Conservation (phyloP, 2,888 invertebrate species). For the Artemia sp. region DNA sequence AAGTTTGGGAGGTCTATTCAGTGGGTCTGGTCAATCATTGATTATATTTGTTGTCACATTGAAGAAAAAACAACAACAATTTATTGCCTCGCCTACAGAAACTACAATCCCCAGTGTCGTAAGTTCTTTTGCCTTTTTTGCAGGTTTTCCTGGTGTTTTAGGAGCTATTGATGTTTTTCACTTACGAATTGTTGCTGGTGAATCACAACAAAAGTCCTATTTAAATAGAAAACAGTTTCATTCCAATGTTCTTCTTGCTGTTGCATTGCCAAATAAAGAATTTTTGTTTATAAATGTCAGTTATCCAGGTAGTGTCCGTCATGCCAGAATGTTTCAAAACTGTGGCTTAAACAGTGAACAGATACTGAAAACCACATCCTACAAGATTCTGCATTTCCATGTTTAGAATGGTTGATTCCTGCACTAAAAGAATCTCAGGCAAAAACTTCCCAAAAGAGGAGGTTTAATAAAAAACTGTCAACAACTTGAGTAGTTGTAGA, state of each 20-base stretch:
- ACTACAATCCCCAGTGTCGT: too few species aligned
- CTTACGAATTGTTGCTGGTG: not conserved
- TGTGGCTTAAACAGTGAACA: not conserved
- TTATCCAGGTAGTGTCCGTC: not conserved
- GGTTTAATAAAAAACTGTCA: not conserved
- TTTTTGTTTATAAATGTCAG: not conserved
- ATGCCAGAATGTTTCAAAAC: not conserved
- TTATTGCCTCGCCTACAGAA: too few species aligned
- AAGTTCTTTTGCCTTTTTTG: too few species aligned
- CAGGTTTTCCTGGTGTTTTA: not conserved
- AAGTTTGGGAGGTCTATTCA: too few species aligned
- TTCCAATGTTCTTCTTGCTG: not conserved
- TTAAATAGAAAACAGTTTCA: not conserved
- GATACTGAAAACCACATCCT: not conserved
- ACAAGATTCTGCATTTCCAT: not conserved
- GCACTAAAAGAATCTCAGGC: not conserved
- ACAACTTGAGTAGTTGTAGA: not conserved
- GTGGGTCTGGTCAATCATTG: too few species aligned
- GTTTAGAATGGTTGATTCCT: not conserved
- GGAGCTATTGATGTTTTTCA: not conserved
- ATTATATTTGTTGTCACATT: too few species aligned
- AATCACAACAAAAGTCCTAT: not conserved
- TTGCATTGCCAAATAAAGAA: not conserved
- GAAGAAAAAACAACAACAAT: too few species aligned
- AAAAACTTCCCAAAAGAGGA: too few species aligned